A percentile compares a stretch with the other conserved stretches of the same genome.
These are phyloP conservation scores for Ophthalmolycus amberensis DNA, from an alignment of 2,113 vertebrate genomes.

Conservation along the genomic window DNA sequence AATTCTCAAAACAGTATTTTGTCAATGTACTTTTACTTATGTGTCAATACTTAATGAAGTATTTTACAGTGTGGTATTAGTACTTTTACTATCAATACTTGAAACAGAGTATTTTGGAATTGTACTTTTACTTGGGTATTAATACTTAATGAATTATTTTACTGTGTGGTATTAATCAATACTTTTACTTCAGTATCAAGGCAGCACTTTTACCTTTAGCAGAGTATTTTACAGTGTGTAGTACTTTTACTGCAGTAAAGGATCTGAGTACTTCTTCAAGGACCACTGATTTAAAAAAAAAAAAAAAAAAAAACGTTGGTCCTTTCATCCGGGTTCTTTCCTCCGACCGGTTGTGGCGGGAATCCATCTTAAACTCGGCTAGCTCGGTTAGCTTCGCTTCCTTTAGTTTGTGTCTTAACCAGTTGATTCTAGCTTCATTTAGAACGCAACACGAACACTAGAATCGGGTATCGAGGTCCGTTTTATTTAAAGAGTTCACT, in stretches of 20 bases:
- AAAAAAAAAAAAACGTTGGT: too few species aligned
- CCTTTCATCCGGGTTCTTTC: background rate
- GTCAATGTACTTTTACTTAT: too few species aligned
- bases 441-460: rapidly evolving
- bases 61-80: background rate
- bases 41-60: too few species aligned
- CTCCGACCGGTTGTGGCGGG: constrained; percentile 5
- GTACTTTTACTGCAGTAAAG: background rate
- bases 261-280: too few species aligned
- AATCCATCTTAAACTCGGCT: background rate
- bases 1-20: background rate
- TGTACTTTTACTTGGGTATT: background rate
- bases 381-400: background rate
- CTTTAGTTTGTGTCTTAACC: background rate
- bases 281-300: too few species aligned
- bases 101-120: too few species aligned
- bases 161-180: too few species aligned
- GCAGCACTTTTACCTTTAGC: background rate
- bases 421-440: background rate
- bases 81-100: background rate
- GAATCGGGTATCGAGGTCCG: rapidly evolving
- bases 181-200: too few species aligned
- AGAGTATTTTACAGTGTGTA: background rate
- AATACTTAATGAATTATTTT: background rate
- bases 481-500: background rate